Percentiles rank a stretch among this genome's conserved stretches.
Evolutionary conservation across 2,888 invertebrate species (phyloP).

Genomic region (Miltochrista miniata): DNA sequence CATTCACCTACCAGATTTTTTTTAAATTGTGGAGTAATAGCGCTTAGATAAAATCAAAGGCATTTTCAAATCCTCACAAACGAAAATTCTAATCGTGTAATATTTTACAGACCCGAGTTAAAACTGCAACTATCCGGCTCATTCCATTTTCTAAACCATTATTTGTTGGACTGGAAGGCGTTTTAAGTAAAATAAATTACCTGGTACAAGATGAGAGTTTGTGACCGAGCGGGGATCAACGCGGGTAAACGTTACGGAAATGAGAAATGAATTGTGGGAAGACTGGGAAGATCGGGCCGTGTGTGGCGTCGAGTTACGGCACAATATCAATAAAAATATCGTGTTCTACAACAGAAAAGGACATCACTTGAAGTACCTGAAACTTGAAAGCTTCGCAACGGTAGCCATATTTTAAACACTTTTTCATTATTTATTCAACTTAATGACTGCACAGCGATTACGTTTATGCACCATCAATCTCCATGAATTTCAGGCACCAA

Average conservation of each 20-base stretch:
- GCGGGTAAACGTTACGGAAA: conserved; percentile 53
- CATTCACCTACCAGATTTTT: too few relatives aligned
- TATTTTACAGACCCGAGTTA: conserved; percentile 43
- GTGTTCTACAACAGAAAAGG: conserved; percentile 32
- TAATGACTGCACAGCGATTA: conserved; percentile 21
- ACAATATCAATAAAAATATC: conserved; percentile 32
- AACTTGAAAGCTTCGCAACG: conserved; percentile 15
- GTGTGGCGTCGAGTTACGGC: conserved; percentile 35
- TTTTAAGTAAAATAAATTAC: conserved; percentile 66
- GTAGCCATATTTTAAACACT: conserved; percentile 30
- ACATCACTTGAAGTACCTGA: conserved; percentile 28
- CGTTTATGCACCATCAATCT: background rate
- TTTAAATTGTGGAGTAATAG: conserved; percentile 19
- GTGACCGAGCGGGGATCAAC: conserved; percentile 56
- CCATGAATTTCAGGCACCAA: background rate
- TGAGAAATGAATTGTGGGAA: conserved; percentile 68
- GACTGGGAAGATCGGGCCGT: conserved; percentile 49
- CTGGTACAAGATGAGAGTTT: conserved; percentile 57
- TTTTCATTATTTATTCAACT: conserved; percentile 25
- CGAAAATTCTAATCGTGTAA: conserved; percentile 43
- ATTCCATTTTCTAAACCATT: conserved; percentile 45
- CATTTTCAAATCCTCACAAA: conserved; percentile 16
- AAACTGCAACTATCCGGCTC: conserved; percentile 44
- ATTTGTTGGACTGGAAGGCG: conserved; percentile 56
- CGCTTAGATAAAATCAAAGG: conserved; percentile 9